phyloP scores from a whole-genome alignment of 1,140 invertebrate species.

The Andrena cerasifolii region DNA sequence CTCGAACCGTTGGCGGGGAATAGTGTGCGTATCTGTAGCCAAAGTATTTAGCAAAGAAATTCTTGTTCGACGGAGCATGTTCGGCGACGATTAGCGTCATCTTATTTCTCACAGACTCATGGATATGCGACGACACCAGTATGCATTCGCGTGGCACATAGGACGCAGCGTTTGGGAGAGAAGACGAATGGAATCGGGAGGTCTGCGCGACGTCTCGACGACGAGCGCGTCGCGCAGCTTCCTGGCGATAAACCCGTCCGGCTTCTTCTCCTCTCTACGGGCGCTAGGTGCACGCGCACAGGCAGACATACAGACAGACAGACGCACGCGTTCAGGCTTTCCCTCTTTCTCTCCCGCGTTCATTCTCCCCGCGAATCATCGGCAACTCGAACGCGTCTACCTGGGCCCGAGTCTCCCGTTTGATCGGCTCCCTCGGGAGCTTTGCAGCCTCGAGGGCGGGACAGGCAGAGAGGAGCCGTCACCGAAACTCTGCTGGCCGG shows the following conservation, averaged over 20 bases:
- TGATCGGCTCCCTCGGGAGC: neutral
- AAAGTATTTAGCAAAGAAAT: neutral
- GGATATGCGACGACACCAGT: too few relatives aligned
- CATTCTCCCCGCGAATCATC: neutral
- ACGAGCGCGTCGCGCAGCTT: conserved; percentile 27
- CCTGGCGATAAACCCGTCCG: conserved; percentile 7
- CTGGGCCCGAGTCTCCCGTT: too few relatives aligned
- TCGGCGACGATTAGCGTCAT: neutral
- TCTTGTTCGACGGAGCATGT: neutral
- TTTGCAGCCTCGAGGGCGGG: too few relatives aligned
- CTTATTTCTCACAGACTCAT: conserved; percentile 49
- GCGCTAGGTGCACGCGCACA: neutral
- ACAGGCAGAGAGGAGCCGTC: too few relatives aligned
- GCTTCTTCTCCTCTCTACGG: conserved; percentile 10
- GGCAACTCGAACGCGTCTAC: too few relatives aligned
- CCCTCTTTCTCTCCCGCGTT: neutral
- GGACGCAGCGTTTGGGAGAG: conserved; percentile 38
- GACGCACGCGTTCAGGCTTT: neutral
- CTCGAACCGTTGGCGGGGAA: neutral
- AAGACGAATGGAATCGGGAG: conserved; percentile 52
- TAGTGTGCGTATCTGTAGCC: conserved; percentile 8
- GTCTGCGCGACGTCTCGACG: conserved; percentile 25
- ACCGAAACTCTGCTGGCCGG: too few relatives aligned
- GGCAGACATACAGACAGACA: neutral
- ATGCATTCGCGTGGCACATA: too few relatives aligned